Percentiles rank a stretch among this genome's conserved stretches.
Conservation (phyloP, 2,888 invertebrate genomes). For the Germaria angustata region DNA sequence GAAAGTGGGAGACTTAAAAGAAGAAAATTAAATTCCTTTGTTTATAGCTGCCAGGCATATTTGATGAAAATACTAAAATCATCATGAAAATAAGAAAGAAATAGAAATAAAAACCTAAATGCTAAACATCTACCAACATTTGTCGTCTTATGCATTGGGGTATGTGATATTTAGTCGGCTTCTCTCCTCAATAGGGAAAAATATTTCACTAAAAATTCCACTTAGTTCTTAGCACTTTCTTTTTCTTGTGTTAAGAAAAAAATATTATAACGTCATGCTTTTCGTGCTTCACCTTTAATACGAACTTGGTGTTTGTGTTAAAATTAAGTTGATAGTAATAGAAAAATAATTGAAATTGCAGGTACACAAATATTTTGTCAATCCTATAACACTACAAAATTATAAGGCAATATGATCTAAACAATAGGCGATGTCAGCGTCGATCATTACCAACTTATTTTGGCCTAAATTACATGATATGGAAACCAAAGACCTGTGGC, state of each 20-base stretch:
- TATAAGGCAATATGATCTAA: too few species aligned
- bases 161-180: slow-evolving; percentile 21
- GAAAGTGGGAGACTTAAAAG: neutral
- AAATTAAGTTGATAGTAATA: neutral
- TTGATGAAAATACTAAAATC: slow-evolving; percentile 53
- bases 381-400: too few species aligned
- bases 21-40: slow-evolving; percentile 57
- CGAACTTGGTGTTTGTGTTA: neutral
- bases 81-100: neutral
- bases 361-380: too few species aligned
- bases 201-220: slow-evolving; percentile 31
- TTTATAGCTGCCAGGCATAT: slow-evolving; percentile 49
- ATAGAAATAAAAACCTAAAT: slow-evolving; percentile 2
- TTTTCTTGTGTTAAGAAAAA: neutral
- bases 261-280: neutral
- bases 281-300: neutral
- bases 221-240: neutral
- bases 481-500: too few species aligned
- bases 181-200: neutral
- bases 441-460: too few species aligned
- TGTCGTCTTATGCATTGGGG: slow-evolving; percentile 3
- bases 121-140: neutral
- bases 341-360: too few species aligned
- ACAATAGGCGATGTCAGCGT: too few species aligned
- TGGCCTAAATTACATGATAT: too few species aligned